Evolutionary conservation across 2,888 invertebrate species (phyloP).

Genomic region (Callimorpha dominula): DNA sequence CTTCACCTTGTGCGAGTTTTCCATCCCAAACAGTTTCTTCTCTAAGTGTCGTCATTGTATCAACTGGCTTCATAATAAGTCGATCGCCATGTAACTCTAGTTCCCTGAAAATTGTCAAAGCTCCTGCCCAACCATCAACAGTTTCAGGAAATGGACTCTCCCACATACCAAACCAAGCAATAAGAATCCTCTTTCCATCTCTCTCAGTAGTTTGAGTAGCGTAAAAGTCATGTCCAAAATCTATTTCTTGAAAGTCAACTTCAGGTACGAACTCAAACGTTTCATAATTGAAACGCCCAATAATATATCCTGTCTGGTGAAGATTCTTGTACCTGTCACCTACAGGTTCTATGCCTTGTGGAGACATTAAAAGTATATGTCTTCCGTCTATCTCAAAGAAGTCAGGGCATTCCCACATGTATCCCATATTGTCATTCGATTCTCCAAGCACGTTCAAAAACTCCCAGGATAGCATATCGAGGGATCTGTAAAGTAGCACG

Average conservation of each 20-base stretch:
- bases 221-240: conserved; percentile 82
- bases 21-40: conserved; percentile 55
- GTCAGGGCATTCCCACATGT: conserved; percentile 86
- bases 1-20: conserved; percentile 50
- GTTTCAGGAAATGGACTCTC: conserved; percentile 71
- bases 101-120: conserved; percentile 77
- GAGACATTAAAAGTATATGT: conserved; percentile 77
- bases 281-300: conserved; percentile 78
- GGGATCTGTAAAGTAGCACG: conserved; percentile 77
- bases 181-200: conserved; percentile 71
- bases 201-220: conserved; percentile 76
- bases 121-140: conserved; percentile 80
- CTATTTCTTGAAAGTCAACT: conserved; percentile 75
- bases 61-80: conserved; percentile 74
- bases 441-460: conserved; percentile 73
- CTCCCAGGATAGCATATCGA: conserved; percentile 74
- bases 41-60: conserved; percentile 65
- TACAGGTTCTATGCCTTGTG: conserved; percentile 73
- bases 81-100: conserved; percentile 64
- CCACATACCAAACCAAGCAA: conserved; percentile 83
- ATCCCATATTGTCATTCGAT: conserved; percentile 72
- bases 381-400: conserved; percentile 80
- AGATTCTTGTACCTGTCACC: conserved; percentile 79
- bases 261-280: conserved; percentile 73
- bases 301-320: conserved; percentile 77